A percentile compares a stretch with the other conserved stretches of the same genome.
Evolutionary conservation across 2,797 vertebrate species (phyloP).

Genomic region (Gila robusta): DNA sequence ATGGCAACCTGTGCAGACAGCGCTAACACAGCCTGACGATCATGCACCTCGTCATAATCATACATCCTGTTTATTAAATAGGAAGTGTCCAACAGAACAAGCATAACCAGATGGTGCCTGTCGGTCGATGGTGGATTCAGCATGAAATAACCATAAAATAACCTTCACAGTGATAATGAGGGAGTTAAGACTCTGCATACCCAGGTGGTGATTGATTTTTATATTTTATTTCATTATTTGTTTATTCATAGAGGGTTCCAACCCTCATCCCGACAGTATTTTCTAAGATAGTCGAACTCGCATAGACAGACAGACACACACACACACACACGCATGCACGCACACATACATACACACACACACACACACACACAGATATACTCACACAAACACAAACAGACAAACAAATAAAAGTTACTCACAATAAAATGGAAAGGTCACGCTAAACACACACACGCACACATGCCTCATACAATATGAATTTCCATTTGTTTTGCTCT

Average conservation of each 20-base stretch:
- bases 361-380: constrained; percentile 26
- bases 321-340: constrained; percentile 28
- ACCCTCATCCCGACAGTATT: constrained; percentile 14
- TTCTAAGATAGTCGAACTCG: background rate
- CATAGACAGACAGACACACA: background rate
- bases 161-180: constrained; percentile 42
- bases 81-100: constrained; percentile 43
- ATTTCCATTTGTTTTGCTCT: constrained; percentile 75
- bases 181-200: constrained; percentile 29
- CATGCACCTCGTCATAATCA: constrained; percentile 47
- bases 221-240: constrained; percentile 36
- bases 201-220: constrained; percentile 30
- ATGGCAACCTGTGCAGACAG: constrained; percentile 31
- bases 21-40: constrained; percentile 45
- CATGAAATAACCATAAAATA: constrained; percentile 50
- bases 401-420: constrained; percentile 65
- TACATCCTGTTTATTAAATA: constrained; percentile 60
- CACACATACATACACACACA: constrained; percentile 28
- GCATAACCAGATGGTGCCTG: constrained; percentile 48
- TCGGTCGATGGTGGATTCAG: constrained; percentile 44
- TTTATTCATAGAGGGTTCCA: constrained; percentile 30
- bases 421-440: constrained; percentile 77
- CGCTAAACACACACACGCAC: constrained; percentile 57
- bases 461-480: constrained; percentile 72
- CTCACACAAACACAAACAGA: constrained; percentile 58